Conservation (phyloP, 2,797 vertebrate species). For the Eospalax fontanierii region DNA sequence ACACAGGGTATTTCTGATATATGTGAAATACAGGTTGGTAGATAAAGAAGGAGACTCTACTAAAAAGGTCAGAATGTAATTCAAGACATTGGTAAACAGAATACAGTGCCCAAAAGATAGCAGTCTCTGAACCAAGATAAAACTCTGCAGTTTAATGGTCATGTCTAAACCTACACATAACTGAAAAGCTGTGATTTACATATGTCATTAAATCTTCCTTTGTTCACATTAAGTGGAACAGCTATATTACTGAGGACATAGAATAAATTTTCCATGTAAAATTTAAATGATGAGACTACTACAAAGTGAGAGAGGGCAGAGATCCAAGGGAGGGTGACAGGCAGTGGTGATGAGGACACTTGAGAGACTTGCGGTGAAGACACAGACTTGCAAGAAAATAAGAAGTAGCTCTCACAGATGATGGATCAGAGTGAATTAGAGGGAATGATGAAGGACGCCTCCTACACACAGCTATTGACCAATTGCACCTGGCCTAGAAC, state of each 20-base stretch:
- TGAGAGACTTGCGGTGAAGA: background rate
- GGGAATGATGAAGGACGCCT: background rate
- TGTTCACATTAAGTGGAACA: background rate
- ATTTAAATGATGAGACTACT: background rate
- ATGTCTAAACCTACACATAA: background rate
- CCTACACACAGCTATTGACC: background rate
- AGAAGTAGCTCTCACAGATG: background rate
- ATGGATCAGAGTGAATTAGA: background rate
- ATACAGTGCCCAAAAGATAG: background rate
- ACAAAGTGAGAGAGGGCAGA: background rate
- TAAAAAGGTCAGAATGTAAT: constrained; percentile 40
- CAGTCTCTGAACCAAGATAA: constrained; percentile 29
- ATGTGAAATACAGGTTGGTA: background rate
- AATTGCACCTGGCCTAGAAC: background rate
- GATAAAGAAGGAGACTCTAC: background rate
- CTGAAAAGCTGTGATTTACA: background rate
- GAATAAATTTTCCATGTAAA: background rate
- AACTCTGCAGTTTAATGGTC: background rate
- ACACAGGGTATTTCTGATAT: background rate
- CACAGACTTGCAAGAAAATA: background rate
- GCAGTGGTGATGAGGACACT: background rate
- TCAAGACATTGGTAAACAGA: background rate
- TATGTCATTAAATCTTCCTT: background rate
- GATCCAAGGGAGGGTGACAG: background rate
- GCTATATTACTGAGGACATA: background rate